These are phyloP conservation scores for Acleris literana DNA, from an alignment of 2,888 invertebrate species.

Conservation along the genomic window DNA sequence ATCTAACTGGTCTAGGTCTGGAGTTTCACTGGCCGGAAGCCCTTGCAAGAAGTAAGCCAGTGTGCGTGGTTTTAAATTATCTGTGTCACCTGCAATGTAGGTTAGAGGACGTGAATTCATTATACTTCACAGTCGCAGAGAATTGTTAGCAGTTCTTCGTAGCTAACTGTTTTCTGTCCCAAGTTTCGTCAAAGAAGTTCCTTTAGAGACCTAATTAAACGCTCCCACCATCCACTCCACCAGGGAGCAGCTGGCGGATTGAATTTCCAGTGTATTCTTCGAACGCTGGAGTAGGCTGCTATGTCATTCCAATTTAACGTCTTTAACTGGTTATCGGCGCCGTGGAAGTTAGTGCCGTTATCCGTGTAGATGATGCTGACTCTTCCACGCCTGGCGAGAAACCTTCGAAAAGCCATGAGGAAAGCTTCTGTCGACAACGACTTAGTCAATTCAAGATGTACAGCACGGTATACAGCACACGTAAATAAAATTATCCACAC, in stretches of 20 bases:
- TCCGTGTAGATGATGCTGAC: slow-evolving; percentile 15
- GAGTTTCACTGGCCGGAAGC: not conserved
- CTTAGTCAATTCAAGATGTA: slow-evolving; percentile 28
- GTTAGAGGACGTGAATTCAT: not conserved
- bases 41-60: not conserved
- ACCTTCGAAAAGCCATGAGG: slow-evolving; percentile 26
- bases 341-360: slow-evolving; percentile 33
- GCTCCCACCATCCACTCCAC: slow-evolving; percentile 13
- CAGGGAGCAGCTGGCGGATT: not conserved
- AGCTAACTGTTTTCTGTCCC: not conserved
- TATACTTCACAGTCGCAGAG: not conserved
- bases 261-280: not conserved
- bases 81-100: not conserved
- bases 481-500: slow-evolving; percentile 32
- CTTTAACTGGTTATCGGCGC: slow-evolving; percentile 13
- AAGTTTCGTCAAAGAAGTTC: not conserved
- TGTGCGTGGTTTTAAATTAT: not conserved
- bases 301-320: not conserved
- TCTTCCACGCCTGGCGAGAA: slow-evolving; percentile 31
- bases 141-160: not conserved
- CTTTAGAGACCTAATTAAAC: not conserved
- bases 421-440: slow-evolving; percentile 33
- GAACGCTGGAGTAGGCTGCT: not conserved
- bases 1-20: slow-evolving; percentile 5
- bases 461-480: slow-evolving; percentile 32